Percentiles rank a stretch among this genome's conserved stretches.
Evolutionary conservation across 2,113 vertebrate genomes (phyloP).

Genomic region (Panthera uncia): DNA sequence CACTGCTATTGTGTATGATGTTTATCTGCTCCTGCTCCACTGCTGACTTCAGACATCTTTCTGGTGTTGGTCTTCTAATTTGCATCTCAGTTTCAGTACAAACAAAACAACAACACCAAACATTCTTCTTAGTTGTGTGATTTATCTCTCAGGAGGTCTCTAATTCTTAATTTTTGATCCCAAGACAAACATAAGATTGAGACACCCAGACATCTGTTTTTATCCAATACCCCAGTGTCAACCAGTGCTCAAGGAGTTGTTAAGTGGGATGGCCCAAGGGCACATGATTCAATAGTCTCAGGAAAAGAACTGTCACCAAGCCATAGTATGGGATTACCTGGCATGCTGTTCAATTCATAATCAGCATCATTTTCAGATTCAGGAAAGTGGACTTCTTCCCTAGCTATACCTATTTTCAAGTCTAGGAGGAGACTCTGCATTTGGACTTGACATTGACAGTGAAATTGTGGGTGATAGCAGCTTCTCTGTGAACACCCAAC

Average conservation of each 20-base stretch:
- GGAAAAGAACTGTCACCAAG: not conserved
- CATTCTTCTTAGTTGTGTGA: slow-evolving; percentile 28
- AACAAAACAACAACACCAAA: slow-evolving; percentile 56
- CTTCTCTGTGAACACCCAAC: slow-evolving; percentile 63
- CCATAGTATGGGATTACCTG: not conserved
- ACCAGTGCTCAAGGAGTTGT: not conserved
- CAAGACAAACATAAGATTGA: slow-evolving; percentile 42
- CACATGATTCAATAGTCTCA: not conserved
- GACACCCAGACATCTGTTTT: not conserved
- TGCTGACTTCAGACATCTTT: slow-evolving; percentile 15
- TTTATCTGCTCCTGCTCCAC: slow-evolving; percentile 22
- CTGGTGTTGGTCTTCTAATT: not conserved
- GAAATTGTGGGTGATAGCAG: slow-evolving; percentile 71
- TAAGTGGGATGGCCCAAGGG: not conserved
- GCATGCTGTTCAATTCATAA: slow-evolving; percentile 31
- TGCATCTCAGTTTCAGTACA: slow-evolving; percentile 47
- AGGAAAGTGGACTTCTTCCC: not conserved
- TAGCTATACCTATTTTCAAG: slow-evolving; percentile 40
- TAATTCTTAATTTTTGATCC: not conserved
- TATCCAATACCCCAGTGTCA: not conserved
- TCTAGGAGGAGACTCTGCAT: slow-evolving; percentile 61
- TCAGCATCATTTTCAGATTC: slow-evolving; percentile 7
- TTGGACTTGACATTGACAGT: slow-evolving; percentile 65
- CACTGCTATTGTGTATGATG: not conserved
- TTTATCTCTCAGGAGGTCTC: slow-evolving; percentile 44